These are phyloP conservation scores for Lobophora halterata DNA, from an alignment of 2,888 invertebrate genomes.

Conservation along the genomic window DNA sequence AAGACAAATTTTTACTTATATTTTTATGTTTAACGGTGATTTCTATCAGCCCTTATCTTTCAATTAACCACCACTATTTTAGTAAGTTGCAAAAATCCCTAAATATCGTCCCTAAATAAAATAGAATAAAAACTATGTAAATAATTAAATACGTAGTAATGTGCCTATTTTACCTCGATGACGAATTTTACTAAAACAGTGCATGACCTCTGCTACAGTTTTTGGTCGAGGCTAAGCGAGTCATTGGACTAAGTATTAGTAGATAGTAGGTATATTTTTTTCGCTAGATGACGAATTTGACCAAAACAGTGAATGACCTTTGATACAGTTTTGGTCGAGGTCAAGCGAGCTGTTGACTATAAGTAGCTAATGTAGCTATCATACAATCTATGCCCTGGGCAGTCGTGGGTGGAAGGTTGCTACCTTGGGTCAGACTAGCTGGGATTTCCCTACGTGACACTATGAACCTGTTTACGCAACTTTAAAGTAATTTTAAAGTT, in stretches of 20 bases:
- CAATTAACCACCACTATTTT: too few species aligned
- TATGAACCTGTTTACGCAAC: too few species aligned
- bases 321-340: not conserved
- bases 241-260: not conserved
- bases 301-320: conserved; percentile 16
- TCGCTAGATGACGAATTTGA: conserved; percentile 3
- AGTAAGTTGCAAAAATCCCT: too few species aligned
- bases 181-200: conserved; percentile 11
- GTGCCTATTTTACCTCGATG: too few species aligned
- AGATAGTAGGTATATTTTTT: not conserved
- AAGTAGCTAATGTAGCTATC: conserved; percentile 2
- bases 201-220: conserved; percentile 10
- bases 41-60: too few species aligned
- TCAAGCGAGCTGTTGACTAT: conserved; percentile 8
- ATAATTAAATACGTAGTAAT: too few species aligned
- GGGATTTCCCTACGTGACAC: conserved; percentile 18
- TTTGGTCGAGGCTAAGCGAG: conserved; percentile 4
- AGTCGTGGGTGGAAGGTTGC: conserved; percentile 22
- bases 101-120: too few species aligned
- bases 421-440: conserved; percentile 12
- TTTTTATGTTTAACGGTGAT: too few species aligned
- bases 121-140: too few species aligned
- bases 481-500: too few species aligned
- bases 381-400: conserved; percentile 7
- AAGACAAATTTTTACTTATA: too few species aligned